A percentile compares a stretch with the other conserved stretches of the same genome.
Conservation (phyloP, 2,888 invertebrate species). For the Onthophagus sagittarius region DNA sequence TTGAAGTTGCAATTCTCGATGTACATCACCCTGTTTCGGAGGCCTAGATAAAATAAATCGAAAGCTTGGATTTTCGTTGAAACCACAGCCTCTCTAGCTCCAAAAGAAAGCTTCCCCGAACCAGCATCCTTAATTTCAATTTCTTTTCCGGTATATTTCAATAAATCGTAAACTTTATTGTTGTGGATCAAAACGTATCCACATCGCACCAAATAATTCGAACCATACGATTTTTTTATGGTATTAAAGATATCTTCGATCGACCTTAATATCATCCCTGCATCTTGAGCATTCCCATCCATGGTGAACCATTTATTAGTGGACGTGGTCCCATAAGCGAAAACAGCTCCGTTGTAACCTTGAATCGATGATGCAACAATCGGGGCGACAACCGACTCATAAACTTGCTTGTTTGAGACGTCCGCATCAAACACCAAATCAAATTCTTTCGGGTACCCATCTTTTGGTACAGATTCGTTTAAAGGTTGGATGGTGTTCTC, state of each 20-base stretch:
- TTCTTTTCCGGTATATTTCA: constrained; percentile 58
- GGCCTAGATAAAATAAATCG: constrained; percentile 59
- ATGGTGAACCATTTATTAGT: constrained; percentile 86
- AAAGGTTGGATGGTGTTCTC: no score
- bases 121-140: constrained; percentile 63
- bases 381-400: constrained; percentile 64
- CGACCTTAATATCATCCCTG: constrained; percentile 73
- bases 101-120: constrained; percentile 61
- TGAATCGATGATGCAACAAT: constrained; percentile 67
- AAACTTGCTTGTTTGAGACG: constrained; percentile 60
- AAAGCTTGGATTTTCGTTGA: constrained; percentile 61
- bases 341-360: constrained; percentile 83
- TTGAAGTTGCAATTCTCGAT: constrained; percentile 85
- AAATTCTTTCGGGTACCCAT: no score
- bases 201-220: constrained; percentile 69
- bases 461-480: no score
- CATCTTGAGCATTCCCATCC: constrained; percentile 65
- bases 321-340: constrained; percentile 89
- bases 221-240: constrained; percentile 58
- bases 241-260: constrained; percentile 67
- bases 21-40: constrained; percentile 67
- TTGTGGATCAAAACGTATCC: constrained; percentile 67
- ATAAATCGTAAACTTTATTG: constrained; percentile 74
- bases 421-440: constrained; percentile 52
- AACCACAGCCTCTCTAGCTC: constrained; percentile 63